A percentile compares a stretch with the other conserved stretches of the same genome.
Conservation (phyloP, 2,888 invertebrate species). For the Plagiodera versicolora region DNA sequence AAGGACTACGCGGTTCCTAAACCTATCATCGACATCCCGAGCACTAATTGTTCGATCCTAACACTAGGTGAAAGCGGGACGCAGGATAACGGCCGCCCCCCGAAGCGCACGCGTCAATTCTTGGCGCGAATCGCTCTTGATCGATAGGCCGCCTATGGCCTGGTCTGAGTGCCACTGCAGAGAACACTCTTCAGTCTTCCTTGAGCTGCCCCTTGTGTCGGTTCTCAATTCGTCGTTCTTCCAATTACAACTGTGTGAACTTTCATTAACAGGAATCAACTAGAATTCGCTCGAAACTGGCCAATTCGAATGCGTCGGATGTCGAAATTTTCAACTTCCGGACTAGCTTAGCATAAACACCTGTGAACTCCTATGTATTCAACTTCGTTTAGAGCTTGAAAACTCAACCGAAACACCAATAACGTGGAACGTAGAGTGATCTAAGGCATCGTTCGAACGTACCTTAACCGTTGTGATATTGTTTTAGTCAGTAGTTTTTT, state of each 20-base stretch:
- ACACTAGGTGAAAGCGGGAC: conserved; percentile 20
- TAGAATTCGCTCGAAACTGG: conserved; percentile 2
- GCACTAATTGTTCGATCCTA: conserved; percentile 12
- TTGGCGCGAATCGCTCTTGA: conserved; percentile 47
- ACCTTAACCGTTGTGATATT: conserved; percentile 43
- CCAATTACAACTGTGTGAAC: conserved; percentile 31
- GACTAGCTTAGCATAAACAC: conserved; percentile 13
- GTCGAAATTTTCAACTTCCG: background rate
- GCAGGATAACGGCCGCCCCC: conserved; percentile 28
- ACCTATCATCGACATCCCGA: background rate
- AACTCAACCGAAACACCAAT: conserved; percentile 17
- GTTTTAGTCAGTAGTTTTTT: conserved; percentile 29
- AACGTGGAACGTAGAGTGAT: conserved; percentile 24
- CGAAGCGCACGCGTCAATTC: conserved; percentile 42
- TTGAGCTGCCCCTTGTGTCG: conserved; percentile 45
- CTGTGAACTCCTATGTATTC: conserved; percentile 17
- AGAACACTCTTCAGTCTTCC: conserved; percentile 45
- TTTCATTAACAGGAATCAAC: conserved; percentile 11
- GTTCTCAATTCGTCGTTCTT: conserved; percentile 38
- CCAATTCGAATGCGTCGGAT: background rate
- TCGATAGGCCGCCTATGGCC: conserved; percentile 46
- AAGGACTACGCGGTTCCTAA: background rate
- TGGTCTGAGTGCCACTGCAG: conserved; percentile 47
- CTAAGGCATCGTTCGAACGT: conserved; percentile 32
- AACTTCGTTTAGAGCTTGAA: background rate